A percentile compares a stretch with the other conserved stretches of the same genome.
phyloP scores from a whole-genome alignment of 2,888 invertebrate genomes.

The Caenorhabditis becei region DNA sequence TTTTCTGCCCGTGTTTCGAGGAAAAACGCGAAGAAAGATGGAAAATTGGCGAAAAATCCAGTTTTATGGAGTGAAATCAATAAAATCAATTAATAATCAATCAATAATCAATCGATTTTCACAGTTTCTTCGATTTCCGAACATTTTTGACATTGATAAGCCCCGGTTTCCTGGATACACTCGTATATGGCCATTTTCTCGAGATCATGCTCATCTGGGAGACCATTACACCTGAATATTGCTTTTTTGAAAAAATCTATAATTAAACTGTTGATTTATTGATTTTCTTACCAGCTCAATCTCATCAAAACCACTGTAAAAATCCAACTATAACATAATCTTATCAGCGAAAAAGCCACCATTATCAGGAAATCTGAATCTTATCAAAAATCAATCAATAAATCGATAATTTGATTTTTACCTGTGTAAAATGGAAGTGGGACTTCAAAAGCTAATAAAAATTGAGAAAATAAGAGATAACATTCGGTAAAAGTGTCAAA shows the following conservation, averaged over 20 bases:
- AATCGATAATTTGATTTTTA: neutral
- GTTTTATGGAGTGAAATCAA: neutral
- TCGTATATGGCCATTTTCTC: conserved; percentile 44
- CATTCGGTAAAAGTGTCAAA: conserved; percentile 33
- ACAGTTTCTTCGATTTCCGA: conserved; percentile 21
- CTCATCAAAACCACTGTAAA: conserved; percentile 38
- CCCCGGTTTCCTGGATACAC: conserved; percentile 45
- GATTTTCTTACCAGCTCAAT: conserved; percentile 51
- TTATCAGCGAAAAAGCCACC: conserved; percentile 21
- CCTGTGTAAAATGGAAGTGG: conserved; percentile 22
- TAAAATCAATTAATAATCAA: conserved; percentile 2
- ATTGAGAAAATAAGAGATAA: conserved; percentile 32
- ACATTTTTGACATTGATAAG: conserved; percentile 27
- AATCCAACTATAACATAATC: conserved; percentile 25
- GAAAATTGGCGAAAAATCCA: neutral
- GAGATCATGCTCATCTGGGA: conserved; percentile 38
- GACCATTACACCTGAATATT: conserved; percentile 40
- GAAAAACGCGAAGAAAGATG: neutral
- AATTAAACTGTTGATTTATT: too few species aligned
- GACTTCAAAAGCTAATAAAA: conserved; percentile 24
- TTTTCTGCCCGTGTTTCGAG: conserved; percentile 37
- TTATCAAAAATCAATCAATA: neutral
- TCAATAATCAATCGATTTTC: conserved; percentile 32
- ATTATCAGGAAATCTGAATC: conserved; percentile 35
- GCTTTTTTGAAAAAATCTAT: neutral